These are phyloP conservation scores for Actinernus sp. DNA, from an alignment of 92 coral and sea anemone species.

Conservation along the genomic window DNA sequence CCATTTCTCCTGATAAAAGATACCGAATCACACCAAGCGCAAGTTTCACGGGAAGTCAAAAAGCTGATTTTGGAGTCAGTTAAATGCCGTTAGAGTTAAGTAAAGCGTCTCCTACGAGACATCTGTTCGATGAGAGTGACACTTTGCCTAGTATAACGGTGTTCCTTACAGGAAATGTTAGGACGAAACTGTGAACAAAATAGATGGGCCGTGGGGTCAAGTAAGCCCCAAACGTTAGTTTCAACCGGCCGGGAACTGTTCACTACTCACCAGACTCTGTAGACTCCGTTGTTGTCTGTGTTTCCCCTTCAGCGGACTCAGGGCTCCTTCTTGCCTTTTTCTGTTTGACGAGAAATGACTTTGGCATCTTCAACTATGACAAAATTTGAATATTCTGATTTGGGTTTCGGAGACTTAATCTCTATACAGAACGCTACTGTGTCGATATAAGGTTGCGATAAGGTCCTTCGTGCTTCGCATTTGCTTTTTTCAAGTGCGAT, in stretches of 20 bases:
- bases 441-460: too few species aligned
- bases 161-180: slow-evolving; percentile 82
- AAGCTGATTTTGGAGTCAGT: not conserved
- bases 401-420: not conserved
- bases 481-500: not conserved
- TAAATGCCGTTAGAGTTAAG: slow-evolving; percentile 42
- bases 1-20: slow-evolving; percentile 24
- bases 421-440: too few species aligned
- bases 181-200: slow-evolving; percentile 66
- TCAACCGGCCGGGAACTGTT: slow-evolving; percentile 2
- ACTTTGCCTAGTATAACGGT: slow-evolving; percentile 84
- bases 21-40: slow-evolving; percentile 11
- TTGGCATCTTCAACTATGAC: slow-evolving; percentile 73
- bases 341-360: slow-evolving; percentile 87
- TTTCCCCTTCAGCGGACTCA: slow-evolving; percentile 25
- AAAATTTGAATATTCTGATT: slow-evolving; percentile 1
- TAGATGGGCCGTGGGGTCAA: slow-evolving; percentile 74
- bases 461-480: not conserved
- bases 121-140: slow-evolving; percentile 64
- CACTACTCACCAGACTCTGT: slow-evolving; percentile 50
- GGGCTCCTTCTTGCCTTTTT: slow-evolving; percentile 65
- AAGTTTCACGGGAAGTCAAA: slow-evolving; percentile 2
- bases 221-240: slow-evolving; percentile 29
- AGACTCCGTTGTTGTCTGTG: slow-evolving; percentile 8
- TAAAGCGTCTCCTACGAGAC: slow-evolving; percentile 17